Evolutionary conservation across 2,113 vertebrate genomes (phyloP).

Genomic region (Recurvirostra avosetta): DNA sequence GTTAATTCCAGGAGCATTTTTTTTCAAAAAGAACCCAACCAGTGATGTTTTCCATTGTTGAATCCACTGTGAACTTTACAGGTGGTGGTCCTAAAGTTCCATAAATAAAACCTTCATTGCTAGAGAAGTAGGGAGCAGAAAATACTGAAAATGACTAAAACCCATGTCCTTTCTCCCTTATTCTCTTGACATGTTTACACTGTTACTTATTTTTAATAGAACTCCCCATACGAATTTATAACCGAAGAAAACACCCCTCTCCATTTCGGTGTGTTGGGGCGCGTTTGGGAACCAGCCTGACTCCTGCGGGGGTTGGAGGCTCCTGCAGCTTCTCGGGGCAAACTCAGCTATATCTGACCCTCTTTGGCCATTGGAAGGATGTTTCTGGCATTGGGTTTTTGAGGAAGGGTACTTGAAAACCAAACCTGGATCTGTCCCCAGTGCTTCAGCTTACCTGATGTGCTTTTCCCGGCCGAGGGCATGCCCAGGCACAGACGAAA

Average conservation of each 20-base stretch:
- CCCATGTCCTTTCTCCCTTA: neutral
- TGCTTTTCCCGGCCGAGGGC: neutral
- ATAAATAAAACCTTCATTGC: neutral
- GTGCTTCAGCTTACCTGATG: neutral
- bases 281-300: neutral
- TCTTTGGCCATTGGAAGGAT: neutral
- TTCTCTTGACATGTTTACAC: neutral
- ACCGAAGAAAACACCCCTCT: accelerated
- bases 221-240: neutral
- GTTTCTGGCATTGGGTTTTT: neutral
- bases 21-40: no score
- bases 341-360: neutral
- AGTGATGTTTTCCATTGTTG: neutral
- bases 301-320: neutral
- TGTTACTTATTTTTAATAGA: neutral
- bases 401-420: neutral
- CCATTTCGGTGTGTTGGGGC: neutral
- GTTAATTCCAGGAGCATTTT: no score
- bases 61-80: neutral
- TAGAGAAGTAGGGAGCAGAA: neutral
- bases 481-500: no score
- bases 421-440: neutral
- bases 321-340: neutral
- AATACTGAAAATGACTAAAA: neutral
- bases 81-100: neutral